phyloP scores from a whole-genome alignment of 2,797 vertebrate species.

The Poecilia gillii region DNA sequence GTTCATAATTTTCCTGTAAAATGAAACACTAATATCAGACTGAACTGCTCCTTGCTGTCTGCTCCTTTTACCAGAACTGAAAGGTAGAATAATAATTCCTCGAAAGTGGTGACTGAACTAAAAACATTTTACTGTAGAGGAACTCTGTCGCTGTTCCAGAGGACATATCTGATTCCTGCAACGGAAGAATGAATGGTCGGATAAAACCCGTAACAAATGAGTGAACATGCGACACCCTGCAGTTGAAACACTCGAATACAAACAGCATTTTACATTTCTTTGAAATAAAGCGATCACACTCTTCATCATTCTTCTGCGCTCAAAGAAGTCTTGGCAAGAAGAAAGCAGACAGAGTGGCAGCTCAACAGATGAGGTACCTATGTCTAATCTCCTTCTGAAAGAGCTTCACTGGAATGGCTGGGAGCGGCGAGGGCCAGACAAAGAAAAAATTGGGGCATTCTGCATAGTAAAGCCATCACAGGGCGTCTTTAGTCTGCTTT shows the following conservation, averaged over 20 bases:
- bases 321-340: constrained; percentile 40
- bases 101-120: neutral
- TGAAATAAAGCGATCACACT: constrained; percentile 49
- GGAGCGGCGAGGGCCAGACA: constrained; percentile 53
- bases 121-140: neutral
- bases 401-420: constrained; percentile 63
- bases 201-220: neutral
- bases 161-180: neutral
- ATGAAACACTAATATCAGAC: neutral
- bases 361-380: constrained; percentile 74
- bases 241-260: constrained; percentile 24
- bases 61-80: neutral
- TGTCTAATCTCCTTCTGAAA: constrained; percentile 73
- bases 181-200: neutral
- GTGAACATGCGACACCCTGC: constrained; percentile 39
- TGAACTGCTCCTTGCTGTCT: neutral
- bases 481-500: constrained; percentile 61
- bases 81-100: neutral
- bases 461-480: constrained; percentile 64
- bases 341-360: constrained; percentile 66
- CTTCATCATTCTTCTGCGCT: constrained; percentile 35
- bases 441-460: constrained; percentile 68
- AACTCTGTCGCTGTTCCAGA: neutral
- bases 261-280: constrained; percentile 33
- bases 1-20: neutral